Conservation (phyloP, 2,113 vertebrate genomes). For the Symphodus melops region DNA sequence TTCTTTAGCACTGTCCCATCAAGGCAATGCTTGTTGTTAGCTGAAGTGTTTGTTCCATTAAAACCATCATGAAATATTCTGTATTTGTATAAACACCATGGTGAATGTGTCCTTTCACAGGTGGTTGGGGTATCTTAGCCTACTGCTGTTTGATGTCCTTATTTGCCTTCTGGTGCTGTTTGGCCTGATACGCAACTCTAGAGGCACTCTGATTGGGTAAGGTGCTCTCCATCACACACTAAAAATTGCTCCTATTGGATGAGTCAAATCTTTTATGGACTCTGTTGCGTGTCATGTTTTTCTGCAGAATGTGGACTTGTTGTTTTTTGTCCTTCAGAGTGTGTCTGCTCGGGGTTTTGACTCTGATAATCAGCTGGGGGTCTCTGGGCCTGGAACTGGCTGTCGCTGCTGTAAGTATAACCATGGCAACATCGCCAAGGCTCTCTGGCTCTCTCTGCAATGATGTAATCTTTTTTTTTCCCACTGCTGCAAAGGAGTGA, state of each 20-base stretch:
- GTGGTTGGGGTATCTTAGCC: conserved; percentile 92
- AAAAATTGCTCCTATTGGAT: conserved; percentile 23
- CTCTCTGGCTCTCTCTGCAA: conserved; percentile 29
- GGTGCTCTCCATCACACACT: conserved; percentile 9
- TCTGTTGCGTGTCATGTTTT: neutral
- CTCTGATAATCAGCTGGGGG: conserved; percentile 93
- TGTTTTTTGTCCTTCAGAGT: conserved; percentile 82
- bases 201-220: conserved; percentile 92
- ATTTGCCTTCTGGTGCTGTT: conserved; percentile 95
- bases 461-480: conserved; percentile 70
- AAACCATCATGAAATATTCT: neutral
- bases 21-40: too few relatives aligned
- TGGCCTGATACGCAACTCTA: conserved; percentile 94
- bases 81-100: neutral
- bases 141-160: conserved; percentile 92
- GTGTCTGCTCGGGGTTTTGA: conserved; percentile 92
- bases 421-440: conserved; percentile 68
- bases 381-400: conserved; percentile 93
- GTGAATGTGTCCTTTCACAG: conserved; percentile 70
- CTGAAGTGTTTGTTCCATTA: too few relatives aligned
- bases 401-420: conserved; percentile 88
- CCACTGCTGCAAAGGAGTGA: conserved; percentile 10
- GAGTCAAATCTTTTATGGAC: neutral
- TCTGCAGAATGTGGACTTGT: neutral
- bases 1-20: too few relatives aligned